Conservation (phyloP, 2,888 invertebrate species). For the Metopia argyrocephala region DNA sequence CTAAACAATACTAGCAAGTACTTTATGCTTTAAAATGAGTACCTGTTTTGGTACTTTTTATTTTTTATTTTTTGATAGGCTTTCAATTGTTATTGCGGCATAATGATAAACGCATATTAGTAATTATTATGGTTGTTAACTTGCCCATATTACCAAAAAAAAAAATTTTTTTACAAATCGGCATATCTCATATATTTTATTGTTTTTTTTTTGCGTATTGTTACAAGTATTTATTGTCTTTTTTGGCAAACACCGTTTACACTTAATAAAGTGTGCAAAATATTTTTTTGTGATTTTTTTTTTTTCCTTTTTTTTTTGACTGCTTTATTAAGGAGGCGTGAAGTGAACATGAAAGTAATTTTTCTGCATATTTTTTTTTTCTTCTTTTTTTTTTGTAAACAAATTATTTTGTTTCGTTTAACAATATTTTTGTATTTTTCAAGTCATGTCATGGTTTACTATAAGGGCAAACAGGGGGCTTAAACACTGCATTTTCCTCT, state of each 20-base stretch:
- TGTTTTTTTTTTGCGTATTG: neutral
- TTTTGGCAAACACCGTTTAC: conserved; percentile 33
- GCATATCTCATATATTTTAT: conserved; percentile 33
- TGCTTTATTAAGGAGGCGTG: conserved; percentile 53
- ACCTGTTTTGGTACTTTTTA: neutral
- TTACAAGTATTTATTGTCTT: no score
- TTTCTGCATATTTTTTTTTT: no score
- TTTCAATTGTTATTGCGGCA: conserved; percentile 17
- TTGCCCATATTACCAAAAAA: conserved; percentile 25
- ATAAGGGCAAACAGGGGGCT: no score
- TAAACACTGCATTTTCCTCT: neutral
- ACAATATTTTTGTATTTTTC: no score
- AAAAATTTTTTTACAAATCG: conserved; percentile 39
- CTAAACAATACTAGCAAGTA: neutral
- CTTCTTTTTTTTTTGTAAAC: no score
- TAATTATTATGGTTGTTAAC: conserved; percentile 61
- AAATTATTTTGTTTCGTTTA: no score
- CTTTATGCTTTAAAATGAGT: neutral
- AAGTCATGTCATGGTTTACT: neutral
- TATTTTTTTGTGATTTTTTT: neutral
- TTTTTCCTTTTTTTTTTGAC: neutral
- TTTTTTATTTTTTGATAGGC: neutral
- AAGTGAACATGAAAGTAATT: conserved; percentile 37
- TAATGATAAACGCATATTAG: conserved; percentile 59
- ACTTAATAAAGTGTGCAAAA: neutral